Evolutionary conservation across 2,797 vertebrate genomes (phyloP), one percentile per base, ranked within the genome.

Genomic region (Myotis vivesi): DNA sequence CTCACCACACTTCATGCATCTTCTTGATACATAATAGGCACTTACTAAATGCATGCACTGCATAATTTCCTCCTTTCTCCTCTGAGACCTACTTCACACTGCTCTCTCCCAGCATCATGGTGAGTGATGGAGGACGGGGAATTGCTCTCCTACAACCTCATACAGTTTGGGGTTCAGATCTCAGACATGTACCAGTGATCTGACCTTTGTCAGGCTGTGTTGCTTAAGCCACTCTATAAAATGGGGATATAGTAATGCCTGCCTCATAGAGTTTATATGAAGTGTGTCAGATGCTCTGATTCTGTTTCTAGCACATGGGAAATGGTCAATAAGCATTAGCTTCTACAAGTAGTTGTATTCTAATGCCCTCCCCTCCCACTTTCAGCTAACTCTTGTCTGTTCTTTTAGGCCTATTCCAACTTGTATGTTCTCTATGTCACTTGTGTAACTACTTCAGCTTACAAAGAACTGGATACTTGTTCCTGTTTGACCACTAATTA

Each of bases 211-310:
- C 1, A 6, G 36, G 25, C 46, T 20, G 6, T 11, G 23, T 64
- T 64, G 41, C 16, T 59, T 30, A 11, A 51, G 44, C n/a, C 28
- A 6, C 19, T 38, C 3, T 41, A 3, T 8, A 30, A 12, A 49
- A 23, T 36, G 30, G 17, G 10, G 0, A 28, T 2, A 17, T 33
- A 57, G 11, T 5, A 6, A 36, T 51, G n/a, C 3, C 46, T 5
- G 10, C 53, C 28, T 22, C 36, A 10, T 17, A 41, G 77, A 59
- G 66, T 53, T 90, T 12, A 4, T n/a, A 3, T 0, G 23, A 49
- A n/a, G 51, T 8, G 10, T 71, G 72, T 44, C 28, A 25, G 19
- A 1, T 64, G 15, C 22, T 46, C 59, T 25, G 25, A 38, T 51
- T 15, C 36, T 51, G 15, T 59, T 41, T 8, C n/a, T 38, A 7